A percentile compares a stretch with the other conserved stretches of the same genome.
Conservation (phyloP, 2,888 invertebrate genomes). For the Junonia oenone region DNA sequence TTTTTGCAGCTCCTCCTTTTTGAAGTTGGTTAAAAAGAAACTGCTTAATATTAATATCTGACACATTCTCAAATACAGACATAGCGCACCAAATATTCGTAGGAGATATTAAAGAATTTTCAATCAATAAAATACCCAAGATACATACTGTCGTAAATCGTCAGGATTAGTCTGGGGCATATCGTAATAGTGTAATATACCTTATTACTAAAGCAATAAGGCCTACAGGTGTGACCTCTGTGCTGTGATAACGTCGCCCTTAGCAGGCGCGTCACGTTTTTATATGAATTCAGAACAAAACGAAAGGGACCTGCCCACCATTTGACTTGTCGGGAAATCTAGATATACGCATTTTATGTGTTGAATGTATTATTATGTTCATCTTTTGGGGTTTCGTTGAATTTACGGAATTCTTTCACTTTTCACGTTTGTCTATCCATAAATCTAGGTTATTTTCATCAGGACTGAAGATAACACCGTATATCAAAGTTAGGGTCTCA, state of each 20-base stretch:
- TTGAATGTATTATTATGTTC: not conserved
- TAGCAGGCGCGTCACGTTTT: slow-evolving; percentile 51
- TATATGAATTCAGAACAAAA: slow-evolving; percentile 55
- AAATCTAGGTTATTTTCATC: too few species aligned
- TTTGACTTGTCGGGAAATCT: slow-evolving; percentile 49
- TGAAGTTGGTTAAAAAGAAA: too few species aligned
- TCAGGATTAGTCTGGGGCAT: not conserved
- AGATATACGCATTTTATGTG: slow-evolving; percentile 31
- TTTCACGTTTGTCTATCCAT: too few species aligned
- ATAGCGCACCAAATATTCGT: not conserved
- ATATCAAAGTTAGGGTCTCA: too few species aligned
- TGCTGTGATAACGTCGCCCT: slow-evolving; percentile 1
- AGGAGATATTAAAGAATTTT: not conserved
- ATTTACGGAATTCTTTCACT: not conserved
- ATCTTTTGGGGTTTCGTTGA: not conserved
- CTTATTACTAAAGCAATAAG: slow-evolving; percentile 6
- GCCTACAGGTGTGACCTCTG: slow-evolving; percentile 4
- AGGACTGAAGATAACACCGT: too few species aligned
- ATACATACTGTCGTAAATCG: not conserved
- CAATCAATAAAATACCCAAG: not conserved
- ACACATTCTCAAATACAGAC: not conserved
- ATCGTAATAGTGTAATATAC: not conserved
- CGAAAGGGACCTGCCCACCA: slow-evolving; percentile 40
- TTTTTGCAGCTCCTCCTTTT: too few species aligned
- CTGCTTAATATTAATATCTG: not conserved